These are phyloP conservation scores for Leptinotarsa haldemani DNA, from an alignment of 2,888 invertebrate species.

Conservation along the genomic window DNA sequence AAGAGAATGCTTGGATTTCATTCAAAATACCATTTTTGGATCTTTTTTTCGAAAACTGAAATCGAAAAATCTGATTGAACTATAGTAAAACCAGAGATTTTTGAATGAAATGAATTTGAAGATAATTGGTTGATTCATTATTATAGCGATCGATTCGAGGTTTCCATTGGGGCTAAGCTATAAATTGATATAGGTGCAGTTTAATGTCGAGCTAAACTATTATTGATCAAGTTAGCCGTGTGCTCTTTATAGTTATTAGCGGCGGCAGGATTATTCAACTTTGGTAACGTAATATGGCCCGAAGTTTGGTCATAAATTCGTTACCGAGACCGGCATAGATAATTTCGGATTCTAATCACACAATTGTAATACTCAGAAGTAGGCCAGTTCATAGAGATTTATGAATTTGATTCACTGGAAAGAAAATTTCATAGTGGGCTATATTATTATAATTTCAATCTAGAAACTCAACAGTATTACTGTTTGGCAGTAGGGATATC, in stretches of 20 bases:
- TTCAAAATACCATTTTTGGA: too few relatives aligned
- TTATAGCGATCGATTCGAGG: not conserved
- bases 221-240: constrained; percentile 32
- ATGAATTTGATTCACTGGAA: too few relatives aligned
- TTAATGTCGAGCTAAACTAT: constrained; percentile 25
- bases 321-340: constrained; percentile 13
- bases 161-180: constrained; percentile 12
- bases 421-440: too few relatives aligned
- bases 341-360: constrained; percentile 20
- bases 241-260: constrained; percentile 33
- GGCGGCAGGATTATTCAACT: constrained; percentile 24
- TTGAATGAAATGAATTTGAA: not conserved
- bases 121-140: not conserved
- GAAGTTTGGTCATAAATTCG: constrained; percentile 25
- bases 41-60: not conserved
- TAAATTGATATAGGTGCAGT: constrained; percentile 29
- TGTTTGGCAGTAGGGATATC: too few relatives aligned
- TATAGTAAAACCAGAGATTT: not conserved
- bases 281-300: constrained; percentile 24
- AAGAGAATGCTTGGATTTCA: too few relatives aligned
- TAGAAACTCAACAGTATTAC: too few relatives aligned
- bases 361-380: not conserved
- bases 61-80: not conserved
- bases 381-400: not conserved
- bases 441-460: too few relatives aligned